phyloP scores from a whole-genome alignment of 2,797 vertebrate genomes.

The Petrocephalus sullivani region DNA sequence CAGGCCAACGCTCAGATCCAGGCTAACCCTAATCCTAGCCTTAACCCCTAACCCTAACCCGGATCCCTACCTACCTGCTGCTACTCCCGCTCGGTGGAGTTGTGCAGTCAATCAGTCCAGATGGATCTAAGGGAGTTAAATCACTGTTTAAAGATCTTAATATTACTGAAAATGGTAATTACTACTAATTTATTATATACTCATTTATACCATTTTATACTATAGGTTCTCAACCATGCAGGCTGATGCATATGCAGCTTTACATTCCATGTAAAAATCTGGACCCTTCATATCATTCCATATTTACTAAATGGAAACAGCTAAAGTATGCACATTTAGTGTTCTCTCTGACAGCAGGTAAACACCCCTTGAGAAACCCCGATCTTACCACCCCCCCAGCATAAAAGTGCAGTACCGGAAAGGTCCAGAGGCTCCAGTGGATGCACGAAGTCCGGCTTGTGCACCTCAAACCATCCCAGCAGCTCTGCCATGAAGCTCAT shows the following conservation, averaged over 20 bases:
- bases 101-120: conserved; percentile 57
- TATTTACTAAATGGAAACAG: too few relatives aligned
- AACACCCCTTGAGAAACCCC: too few relatives aligned
- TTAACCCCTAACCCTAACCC: too few relatives aligned
- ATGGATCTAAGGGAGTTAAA: conserved; percentile 55
- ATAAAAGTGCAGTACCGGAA: conserved; percentile 47
- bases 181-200: not conserved
- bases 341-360: too few relatives aligned
- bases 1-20: not conserved
- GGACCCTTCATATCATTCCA: too few relatives aligned
- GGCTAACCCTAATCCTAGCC: too few relatives aligned
- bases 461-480: conserved; percentile 76
- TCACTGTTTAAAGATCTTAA: not conserved
- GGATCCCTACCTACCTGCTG: conserved; percentile 53
- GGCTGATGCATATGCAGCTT: too few relatives aligned
- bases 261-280: too few relatives aligned
- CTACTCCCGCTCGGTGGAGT: conserved; percentile 63
- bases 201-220: not conserved
- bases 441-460: conserved; percentile 75
- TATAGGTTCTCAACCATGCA: not conserved
- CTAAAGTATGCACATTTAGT: too few relatives aligned
- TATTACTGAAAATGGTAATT: not conserved
- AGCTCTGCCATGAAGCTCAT: conserved; percentile 78
- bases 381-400: too few relatives aligned
- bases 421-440: conserved; percentile 66